Evolutionary conservation across 2,797 vertebrate species (phyloP).

Genomic region (Ceyx erithaca): DNA sequence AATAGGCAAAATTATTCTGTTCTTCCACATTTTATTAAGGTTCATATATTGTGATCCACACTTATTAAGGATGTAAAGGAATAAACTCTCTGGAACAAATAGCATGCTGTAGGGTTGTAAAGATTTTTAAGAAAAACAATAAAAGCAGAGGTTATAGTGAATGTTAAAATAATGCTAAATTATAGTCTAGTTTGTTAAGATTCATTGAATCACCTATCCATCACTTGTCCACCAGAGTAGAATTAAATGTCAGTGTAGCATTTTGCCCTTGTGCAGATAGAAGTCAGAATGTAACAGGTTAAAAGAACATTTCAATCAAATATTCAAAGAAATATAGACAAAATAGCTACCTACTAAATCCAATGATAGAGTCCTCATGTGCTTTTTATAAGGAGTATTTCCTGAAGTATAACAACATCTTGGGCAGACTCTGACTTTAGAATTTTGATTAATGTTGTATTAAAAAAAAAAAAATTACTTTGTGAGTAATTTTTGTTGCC

Average conservation of each 20-base stretch:
- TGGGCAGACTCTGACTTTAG: conserved; percentile 49
- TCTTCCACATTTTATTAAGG: not conserved
- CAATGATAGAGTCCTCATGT: conserved; percentile 5
- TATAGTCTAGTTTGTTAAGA: not conserved
- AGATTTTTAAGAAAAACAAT: not conserved
- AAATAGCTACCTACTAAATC: not conserved
- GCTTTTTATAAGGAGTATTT: not conserved
- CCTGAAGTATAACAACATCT: conserved; percentile 32
- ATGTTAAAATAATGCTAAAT: not conserved
- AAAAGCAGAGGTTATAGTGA: not conserved
- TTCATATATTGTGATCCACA: not conserved
- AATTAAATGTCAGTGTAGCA: not conserved
- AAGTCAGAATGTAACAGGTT: not conserved
- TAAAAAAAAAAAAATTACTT: no score
- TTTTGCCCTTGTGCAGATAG: not conserved
- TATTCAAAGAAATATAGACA: not conserved
- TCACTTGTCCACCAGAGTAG: not conserved
- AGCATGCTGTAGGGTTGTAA: not conserved
- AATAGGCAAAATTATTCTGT: not conserved
- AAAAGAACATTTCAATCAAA: not conserved
- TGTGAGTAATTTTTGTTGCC: conserved; percentile 53
- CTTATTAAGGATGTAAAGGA: not conserved
- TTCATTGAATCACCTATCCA: not conserved
- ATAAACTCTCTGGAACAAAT: not conserved
- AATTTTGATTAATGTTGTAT: conserved; percentile 52